These are phyloP conservation scores for Drosophila auraria DNA, from an alignment of 1,140 invertebrate genomes.

Conservation along the genomic window DNA sequence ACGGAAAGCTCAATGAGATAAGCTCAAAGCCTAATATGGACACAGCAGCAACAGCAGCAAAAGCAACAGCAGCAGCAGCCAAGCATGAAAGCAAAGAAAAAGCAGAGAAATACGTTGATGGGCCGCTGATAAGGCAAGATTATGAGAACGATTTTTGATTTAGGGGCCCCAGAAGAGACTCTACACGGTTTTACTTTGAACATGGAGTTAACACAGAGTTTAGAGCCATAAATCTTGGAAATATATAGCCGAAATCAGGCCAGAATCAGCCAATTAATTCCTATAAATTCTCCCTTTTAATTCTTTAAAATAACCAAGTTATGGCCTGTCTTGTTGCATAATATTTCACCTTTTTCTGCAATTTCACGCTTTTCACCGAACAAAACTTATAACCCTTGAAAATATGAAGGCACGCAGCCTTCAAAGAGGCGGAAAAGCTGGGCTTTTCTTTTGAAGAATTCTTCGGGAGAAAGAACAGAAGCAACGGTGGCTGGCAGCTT, in stretches of 20 bases:
- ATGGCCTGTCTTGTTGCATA: background rate
- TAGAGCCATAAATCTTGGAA: constrained; percentile 10
- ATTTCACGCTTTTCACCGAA: background rate
- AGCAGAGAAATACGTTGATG: constrained; percentile 33
- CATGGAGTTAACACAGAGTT: background rate
- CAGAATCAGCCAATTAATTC: background rate
- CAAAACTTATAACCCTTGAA: background rate
- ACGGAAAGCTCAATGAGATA: constrained; percentile 32
- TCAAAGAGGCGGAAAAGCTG: background rate
- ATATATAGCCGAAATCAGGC: background rate
- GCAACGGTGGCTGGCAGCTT: constrained; percentile 54
- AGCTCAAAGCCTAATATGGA: constrained; percentile 36
- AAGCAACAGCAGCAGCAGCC: constrained; percentile 1
- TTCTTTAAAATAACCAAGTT: background rate
- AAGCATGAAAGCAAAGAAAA: constrained; percentile 14
- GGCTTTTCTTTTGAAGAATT: constrained; percentile 5
- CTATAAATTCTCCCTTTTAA: no score
- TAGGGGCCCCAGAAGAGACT: constrained; percentile 6
- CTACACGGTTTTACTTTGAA: background rate
- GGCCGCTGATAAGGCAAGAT: constrained; percentile 33
- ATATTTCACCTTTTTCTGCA: background rate
- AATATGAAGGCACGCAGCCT: background rate
- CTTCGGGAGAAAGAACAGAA: constrained; percentile 17
- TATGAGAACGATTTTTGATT: constrained; percentile 44
- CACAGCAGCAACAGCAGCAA: constrained; percentile 4